Percentiles rank a stretch among this genome's conserved stretches.
Evolutionary conservation across 2,113 vertebrate genomes (phyloP).

Genomic region (Peromyscus leucopus): DNA sequence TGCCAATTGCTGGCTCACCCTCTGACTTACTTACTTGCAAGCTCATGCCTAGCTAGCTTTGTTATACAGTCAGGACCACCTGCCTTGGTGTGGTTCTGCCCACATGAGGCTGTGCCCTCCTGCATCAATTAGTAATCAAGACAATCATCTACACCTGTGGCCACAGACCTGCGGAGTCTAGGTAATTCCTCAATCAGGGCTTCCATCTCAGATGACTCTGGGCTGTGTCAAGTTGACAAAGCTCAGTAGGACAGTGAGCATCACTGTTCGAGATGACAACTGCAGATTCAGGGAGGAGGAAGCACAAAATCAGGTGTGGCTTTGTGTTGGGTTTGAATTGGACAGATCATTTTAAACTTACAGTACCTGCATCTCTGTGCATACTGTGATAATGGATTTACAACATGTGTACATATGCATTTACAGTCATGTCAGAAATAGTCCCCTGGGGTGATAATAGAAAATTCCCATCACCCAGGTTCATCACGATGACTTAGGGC

Average conservation of each 20-base stretch:
- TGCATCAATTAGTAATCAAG: neutral
- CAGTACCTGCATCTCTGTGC: neutral
- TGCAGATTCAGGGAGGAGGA: neutral
- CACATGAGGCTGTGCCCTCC: neutral
- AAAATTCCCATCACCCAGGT: neutral
- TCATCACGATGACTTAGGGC: too few relatives aligned
- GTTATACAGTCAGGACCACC: neutral
- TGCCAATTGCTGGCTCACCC: neutral
- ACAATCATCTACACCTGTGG: too few relatives aligned
- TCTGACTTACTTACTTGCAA: neutral
- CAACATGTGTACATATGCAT: neutral
- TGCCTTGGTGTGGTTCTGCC: neutral
- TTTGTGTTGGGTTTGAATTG: neutral
- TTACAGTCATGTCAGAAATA: too few relatives aligned
- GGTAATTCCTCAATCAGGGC: neutral
- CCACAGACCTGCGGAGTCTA: neutral
- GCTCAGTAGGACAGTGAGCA: too few relatives aligned
- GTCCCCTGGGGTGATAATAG: neutral
- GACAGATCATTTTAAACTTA: too few relatives aligned
- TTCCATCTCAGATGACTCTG: neutral
- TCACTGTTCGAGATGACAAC: neutral
- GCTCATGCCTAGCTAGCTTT: neutral
- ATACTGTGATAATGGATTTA: neutral
- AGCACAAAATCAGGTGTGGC: neutral
- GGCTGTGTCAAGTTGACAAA: neutral